Percentiles rank a stretch among this genome's conserved stretches.
These are phyloP conservation scores for Toxonevra muliebris DNA, from an alignment of 2,888 invertebrate species.

Conservation along the genomic window DNA sequence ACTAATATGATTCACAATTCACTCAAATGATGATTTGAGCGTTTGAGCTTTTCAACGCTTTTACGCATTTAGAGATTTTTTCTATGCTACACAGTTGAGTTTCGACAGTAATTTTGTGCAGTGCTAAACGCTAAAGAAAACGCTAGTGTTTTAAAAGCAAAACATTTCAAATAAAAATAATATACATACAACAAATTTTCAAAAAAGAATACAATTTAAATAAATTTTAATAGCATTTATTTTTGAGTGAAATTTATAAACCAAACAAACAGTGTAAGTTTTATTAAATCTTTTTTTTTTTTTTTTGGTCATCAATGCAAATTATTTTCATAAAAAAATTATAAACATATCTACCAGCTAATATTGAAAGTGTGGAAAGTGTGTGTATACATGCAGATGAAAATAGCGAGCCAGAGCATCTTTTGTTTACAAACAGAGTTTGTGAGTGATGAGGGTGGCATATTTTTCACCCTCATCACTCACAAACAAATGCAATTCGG, in stretches of 20 bases:
- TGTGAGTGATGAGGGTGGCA: neutral
- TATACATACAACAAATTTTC: constrained; percentile 21
- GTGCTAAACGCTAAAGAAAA: constrained; percentile 32
- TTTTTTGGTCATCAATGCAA: too few relatives aligned
- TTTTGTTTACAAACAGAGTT: constrained; percentile 29
- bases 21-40: too few relatives aligned
- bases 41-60: neutral
- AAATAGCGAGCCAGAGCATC: constrained; percentile 6
- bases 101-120: constrained; percentile 50
- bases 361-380: constrained; percentile 1
- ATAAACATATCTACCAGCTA: neutral
- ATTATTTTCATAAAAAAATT: neutral
- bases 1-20: too few relatives aligned
- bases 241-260: constrained; percentile 4
- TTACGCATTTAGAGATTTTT: constrained; percentile 2
- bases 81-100: constrained; percentile 47
- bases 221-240: constrained; percentile 10
- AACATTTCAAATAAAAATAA: constrained; percentile 17
- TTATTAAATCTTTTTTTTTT: neutral
- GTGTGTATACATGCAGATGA: constrained; percentile 15
- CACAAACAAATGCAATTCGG: neutral
- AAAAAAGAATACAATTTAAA: constrained; percentile 15
- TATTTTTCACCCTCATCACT: too few relatives aligned
- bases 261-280: constrained; percentile 26
- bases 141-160: too few relatives aligned